Evolutionary conservation across 2,113 vertebrate species (phyloP), one percentile per base, ranked within the genome.

Genomic region (Polyodon spathula): DNA sequence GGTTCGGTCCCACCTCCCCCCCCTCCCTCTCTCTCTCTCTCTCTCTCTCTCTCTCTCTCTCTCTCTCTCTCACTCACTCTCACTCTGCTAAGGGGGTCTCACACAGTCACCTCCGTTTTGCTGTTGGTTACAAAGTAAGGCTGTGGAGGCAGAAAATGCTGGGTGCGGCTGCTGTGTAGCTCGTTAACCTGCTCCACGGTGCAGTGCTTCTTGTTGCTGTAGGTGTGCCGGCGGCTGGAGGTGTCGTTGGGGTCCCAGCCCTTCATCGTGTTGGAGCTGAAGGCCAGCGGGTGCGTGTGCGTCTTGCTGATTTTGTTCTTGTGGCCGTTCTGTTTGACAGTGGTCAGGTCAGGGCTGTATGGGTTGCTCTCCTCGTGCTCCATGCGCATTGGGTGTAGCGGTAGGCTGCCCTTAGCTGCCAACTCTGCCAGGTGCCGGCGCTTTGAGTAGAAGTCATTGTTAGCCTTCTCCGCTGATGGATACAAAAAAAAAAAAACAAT

Each of bases 41-140:
- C 57, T 58, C 40, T 59, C 14, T 37, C 40, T 16, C 60, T 15
- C 53, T 42, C 38, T 50, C 15, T 15, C 51, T 41, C 16, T 54
- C 27, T 27, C 27, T 27, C 27, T 27, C 27, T 27, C 27, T 27
- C 27, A 2, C 27, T 66, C 44, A 53, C 67, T 40, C 54, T 37
- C 9, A 42, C 27, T 42, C 40, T 14, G 40, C 37, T n/a, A 6
- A 41, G 41, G 41, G 40, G 50, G 53, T 81, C 71, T 96, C 86
- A 98, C 82, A 98, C 96, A 83, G 96, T 98, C 87, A 98, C 96
- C 81, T 98, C 96, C 65, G 96, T 98, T 87, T 98, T 97, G 88
- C 96, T 98, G 89, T 97, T 98, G 81, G 95, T 98, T 76, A 98
- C 93, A 85, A 94, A 98, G 82, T 97, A 97, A 73, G 93, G 95